These are phyloP conservation scores for Cataglyphis rosenhaueri DNA, from an alignment of 2,888 invertebrate species.

Conservation along the genomic window DNA sequence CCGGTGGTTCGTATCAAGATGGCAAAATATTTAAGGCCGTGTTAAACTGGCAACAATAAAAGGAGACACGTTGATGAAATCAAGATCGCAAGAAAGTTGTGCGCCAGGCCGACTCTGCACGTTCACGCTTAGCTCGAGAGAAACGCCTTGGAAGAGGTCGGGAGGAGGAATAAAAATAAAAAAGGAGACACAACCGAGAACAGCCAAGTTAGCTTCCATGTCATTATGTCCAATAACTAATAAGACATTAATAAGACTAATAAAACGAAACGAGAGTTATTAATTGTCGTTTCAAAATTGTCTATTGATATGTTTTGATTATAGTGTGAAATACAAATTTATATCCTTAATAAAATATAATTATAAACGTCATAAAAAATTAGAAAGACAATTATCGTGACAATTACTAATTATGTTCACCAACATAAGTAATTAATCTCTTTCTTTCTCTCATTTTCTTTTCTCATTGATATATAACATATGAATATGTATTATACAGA, in stretches of 20 bases:
- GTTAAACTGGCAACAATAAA: conserved; percentile 84
- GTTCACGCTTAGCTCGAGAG: conserved; percentile 69
- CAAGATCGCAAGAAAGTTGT: conserved; percentile 82
- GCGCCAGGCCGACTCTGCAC: conserved; percentile 69
- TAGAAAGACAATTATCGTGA: neutral
- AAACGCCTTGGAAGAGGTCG: conserved; percentile 57
- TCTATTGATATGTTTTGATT: neutral
- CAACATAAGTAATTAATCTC: neutral
- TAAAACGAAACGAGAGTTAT: neutral
- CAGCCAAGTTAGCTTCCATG: conserved; percentile 35
- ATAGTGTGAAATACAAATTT: neutral
- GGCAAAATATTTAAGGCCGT: conserved; percentile 83
- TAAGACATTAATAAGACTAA: conserved; percentile 35
- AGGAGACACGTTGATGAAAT: conserved; percentile 85
- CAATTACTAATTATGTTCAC: neutral
- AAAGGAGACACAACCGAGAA: conserved; percentile 41
- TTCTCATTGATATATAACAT: too few relatives aligned
- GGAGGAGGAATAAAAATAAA: conserved; percentile 33
- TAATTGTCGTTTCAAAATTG: conserved; percentile 39
- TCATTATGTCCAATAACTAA: conserved; percentile 64
- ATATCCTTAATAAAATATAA: neutral
- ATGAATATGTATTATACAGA: too few relatives aligned
- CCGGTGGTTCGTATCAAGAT: neutral
- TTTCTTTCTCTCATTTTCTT: neutral
- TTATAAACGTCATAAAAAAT: neutral